A percentile compares a stretch with the other conserved stretches of the same genome.
Conservation (phyloP, 1,140 invertebrate species). For the Magallana angulata region DNA sequence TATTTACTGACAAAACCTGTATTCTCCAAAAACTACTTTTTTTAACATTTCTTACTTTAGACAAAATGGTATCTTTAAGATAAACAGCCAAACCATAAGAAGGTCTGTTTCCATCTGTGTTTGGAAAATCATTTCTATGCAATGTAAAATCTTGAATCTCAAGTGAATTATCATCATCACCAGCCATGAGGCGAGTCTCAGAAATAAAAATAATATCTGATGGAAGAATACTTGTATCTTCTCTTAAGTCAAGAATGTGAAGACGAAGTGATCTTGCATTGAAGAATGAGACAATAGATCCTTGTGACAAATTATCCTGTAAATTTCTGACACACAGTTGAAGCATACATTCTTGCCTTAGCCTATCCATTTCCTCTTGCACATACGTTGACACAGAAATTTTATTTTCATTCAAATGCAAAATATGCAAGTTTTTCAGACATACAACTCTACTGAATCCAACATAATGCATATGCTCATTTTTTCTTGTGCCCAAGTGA, state of each 20-base stretch:
- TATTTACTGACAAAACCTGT: neutral
- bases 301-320: slow-evolving; percentile 3
- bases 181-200: slow-evolving; percentile 12
- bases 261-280: slow-evolving; percentile 32
- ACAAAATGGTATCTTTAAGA: neutral
- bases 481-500: slow-evolving; percentile 45
- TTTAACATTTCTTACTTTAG: neutral
- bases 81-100: slow-evolving; percentile 22
- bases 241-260: slow-evolving; percentile 13
- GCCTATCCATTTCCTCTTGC: neutral
- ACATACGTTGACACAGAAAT: slow-evolving; percentile 49
- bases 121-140: slow-evolving; percentile 5
- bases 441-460: slow-evolving; percentile 46
- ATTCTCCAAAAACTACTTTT: no score
- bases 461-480: slow-evolving; percentile 51
- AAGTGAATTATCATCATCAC: slow-evolving; percentile 20
- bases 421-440: slow-evolving; percentile 32
- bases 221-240: neutral
- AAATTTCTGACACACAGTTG: neutral
- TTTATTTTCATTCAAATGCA: slow-evolving; percentile 48
- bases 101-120: neutral
- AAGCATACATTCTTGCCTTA: slow-evolving; percentile 38
- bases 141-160: neutral
- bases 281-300: neutral
- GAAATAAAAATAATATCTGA: slow-evolving; percentile 23